phyloP scores from a whole-genome alignment of 1,140 invertebrate species.

The Meteorus sp. region DNA sequence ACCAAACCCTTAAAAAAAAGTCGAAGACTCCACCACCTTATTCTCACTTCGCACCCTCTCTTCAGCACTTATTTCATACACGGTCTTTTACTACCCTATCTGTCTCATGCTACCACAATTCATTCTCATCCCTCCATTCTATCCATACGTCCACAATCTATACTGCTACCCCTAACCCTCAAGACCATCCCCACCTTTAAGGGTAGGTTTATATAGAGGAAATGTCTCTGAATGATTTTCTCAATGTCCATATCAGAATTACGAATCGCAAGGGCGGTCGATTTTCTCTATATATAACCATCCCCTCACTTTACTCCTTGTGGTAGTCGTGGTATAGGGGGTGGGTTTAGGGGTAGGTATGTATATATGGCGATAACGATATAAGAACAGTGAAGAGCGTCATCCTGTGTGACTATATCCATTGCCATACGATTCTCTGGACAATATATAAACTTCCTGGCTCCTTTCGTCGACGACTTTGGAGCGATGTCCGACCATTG shows the following conservation, averaged over 20 bases:
- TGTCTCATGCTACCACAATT: constrained; percentile 9
- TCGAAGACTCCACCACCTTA: not conserved
- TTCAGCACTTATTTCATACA: not conserved
- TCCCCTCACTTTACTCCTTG: constrained; percentile 9
- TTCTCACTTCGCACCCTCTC: not conserved
- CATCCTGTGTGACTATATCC: not conserved
- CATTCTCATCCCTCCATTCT: not conserved
- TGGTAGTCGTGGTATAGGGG: too few species aligned
- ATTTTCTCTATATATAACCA: not conserved
- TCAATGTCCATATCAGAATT: constrained; percentile 13
- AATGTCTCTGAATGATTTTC: constrained; percentile 26
- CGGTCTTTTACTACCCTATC: too few species aligned
- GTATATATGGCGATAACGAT: constrained; percentile 27
- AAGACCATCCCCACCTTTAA: too few species aligned
- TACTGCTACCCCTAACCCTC: too few species aligned
- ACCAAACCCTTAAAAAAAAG: too few species aligned
- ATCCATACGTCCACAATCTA: not conserved
- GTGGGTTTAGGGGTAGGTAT: too few species aligned
- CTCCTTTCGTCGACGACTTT: not conserved
- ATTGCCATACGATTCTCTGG: not conserved
- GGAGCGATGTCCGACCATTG: too few species aligned
- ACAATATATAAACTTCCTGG: not conserved
- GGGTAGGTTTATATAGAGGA: not conserved
- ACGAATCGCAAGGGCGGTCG: too few species aligned
- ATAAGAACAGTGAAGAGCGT: constrained; percentile 17